Conservation (phyloP, 2,888 invertebrate genomes). For the Dynastes maya region DNA sequence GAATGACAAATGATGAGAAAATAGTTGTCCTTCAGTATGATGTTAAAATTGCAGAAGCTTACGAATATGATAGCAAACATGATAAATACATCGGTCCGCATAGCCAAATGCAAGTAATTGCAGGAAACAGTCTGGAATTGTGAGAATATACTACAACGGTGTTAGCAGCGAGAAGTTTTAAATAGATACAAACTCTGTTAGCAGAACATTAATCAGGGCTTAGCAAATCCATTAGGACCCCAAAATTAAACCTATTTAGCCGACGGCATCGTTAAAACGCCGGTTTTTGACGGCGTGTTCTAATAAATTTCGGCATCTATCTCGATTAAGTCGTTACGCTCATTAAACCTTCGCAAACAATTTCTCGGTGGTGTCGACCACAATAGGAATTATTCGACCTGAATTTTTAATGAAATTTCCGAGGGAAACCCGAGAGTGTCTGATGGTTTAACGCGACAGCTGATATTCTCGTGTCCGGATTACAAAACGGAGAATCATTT, state of each 20-base stretch:
- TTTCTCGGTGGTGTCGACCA: not conserved
- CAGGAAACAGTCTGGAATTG: too few species aligned
- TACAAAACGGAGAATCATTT: not conserved
- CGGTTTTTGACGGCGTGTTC: slow-evolving; percentile 4
- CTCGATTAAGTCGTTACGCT: slow-evolving; percentile 21
- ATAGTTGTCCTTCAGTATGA: too few species aligned
- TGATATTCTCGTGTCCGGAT: not conserved
- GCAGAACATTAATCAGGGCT: not conserved
- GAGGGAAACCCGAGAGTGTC: too few species aligned
- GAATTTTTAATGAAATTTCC: too few species aligned
- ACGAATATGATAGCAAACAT: too few species aligned
- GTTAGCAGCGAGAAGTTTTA: not conserved
- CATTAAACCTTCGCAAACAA: slow-evolving; percentile 24
- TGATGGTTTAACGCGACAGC: slow-evolving; percentile 1
- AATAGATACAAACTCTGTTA: not conserved
- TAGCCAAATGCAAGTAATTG: too few species aligned
- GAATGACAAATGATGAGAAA: too few species aligned
- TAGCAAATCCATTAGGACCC: not conserved
- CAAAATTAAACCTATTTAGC: not conserved
- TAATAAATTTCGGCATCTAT: slow-evolving; percentile 11
- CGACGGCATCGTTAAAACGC: not conserved
- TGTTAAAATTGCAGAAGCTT: too few species aligned
- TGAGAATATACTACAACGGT: too few species aligned
- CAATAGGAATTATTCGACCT: not conserved
- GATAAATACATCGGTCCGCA: too few species aligned